A percentile compares a stretch with the other conserved stretches of the same genome.
These are phyloP conservation scores for Ceuthmochares aereus DNA, from an alignment of 2,113 vertebrate species.

Conservation along the genomic window DNA sequence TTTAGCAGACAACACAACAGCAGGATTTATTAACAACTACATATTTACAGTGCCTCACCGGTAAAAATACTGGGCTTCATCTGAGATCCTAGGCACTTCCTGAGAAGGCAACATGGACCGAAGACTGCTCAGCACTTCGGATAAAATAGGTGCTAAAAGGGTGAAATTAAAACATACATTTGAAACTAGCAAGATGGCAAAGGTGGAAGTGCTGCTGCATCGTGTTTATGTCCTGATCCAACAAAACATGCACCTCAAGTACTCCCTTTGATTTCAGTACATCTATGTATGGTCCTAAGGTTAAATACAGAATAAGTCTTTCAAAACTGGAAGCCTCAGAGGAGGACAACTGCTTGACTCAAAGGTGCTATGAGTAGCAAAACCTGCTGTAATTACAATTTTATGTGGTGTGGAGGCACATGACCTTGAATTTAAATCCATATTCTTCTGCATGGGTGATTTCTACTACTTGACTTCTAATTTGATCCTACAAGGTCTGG, in stretches of 20 bases:
- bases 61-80: background rate
- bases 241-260: background rate
- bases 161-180: background rate
- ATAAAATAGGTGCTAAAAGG: background rate
- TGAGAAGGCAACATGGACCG: background rate
- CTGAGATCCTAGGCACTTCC: slow-evolving; percentile 47
- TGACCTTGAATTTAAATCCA: background rate
- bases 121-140: background rate
- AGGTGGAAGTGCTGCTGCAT: background rate
- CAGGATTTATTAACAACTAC: slow-evolving; percentile 54
- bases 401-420: background rate
- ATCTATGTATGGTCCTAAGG: background rate
- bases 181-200: background rate
- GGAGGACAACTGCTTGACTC: background rate
- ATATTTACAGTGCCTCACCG: slow-evolving; percentile 70
- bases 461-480: background rate
- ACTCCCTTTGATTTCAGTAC: background rate
- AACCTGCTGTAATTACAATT: background rate
- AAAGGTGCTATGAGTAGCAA: background rate
- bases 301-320: background rate
- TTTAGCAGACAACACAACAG: slow-evolving; percentile 51
- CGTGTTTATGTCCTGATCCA: background rate
- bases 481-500: background rate
- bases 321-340: background rate
- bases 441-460: background rate